Evolutionary conservation across 2,113 vertebrate genomes (phyloP).

Genomic region (Catagonus wagneri): DNA sequence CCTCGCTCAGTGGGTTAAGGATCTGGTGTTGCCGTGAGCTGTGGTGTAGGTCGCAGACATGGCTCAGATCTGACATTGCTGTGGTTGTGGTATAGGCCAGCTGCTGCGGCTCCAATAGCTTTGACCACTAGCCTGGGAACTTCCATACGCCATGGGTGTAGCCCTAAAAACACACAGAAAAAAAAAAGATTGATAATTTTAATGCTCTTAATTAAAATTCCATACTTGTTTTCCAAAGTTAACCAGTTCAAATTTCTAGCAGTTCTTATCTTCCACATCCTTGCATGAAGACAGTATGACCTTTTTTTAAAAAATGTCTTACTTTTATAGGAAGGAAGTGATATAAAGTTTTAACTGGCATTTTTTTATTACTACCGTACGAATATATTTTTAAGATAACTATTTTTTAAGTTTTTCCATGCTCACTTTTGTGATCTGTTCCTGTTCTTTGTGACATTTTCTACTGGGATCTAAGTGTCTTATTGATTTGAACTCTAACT

Average conservation of each 20-base stretch:
- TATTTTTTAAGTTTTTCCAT: neutral
- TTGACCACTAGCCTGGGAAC: too few species aligned
- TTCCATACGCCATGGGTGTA: too few species aligned
- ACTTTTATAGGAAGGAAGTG: neutral
- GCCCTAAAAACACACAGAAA: too few species aligned
- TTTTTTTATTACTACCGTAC: neutral
- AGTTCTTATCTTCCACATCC: neutral
- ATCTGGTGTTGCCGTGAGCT: too few species aligned
- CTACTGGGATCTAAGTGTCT: neutral
- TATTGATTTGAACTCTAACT: neutral
- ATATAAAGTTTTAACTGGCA: neutral
- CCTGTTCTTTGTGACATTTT: neutral
- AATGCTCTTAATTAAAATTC: slow-evolving; percentile 19
- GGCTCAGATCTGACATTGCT: too few species aligned
- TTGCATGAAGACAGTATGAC: neutral
- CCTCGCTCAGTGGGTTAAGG: too few species aligned
- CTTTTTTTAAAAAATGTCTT: neutral
- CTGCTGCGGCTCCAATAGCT: too few species aligned
- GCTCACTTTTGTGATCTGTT: neutral
- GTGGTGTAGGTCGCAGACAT: too few species aligned
- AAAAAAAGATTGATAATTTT: neutral
- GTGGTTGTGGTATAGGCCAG: too few species aligned
- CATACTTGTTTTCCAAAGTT: neutral
- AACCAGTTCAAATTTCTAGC: neutral
- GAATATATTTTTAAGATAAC: neutral